phyloP scores from a whole-genome alignment of 2,113 vertebrate species.

The Myrmecophaga tridactyla region DNA sequence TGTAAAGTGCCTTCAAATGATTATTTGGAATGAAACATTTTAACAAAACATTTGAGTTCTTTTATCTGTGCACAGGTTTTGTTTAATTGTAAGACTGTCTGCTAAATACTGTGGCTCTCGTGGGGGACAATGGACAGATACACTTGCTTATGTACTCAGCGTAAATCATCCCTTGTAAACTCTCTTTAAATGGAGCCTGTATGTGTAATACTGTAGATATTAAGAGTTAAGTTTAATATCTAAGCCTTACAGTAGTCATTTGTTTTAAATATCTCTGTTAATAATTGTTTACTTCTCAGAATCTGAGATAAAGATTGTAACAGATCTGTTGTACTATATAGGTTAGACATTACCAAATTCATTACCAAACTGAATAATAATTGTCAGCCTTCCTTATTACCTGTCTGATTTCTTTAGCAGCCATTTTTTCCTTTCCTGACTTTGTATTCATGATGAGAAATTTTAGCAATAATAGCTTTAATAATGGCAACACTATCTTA shows the following conservation, averaged over 20 bases:
- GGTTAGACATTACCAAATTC: slow-evolving; percentile 44
- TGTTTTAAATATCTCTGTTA: slow-evolving; percentile 46
- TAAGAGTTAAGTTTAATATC: neutral
- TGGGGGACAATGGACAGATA: neutral
- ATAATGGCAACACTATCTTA: slow-evolving; percentile 58
- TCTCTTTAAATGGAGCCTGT: neutral
- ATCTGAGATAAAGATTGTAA: slow-evolving; percentile 15
- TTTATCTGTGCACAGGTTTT: neutral
- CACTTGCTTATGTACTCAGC: neutral
- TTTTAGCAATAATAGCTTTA: slow-evolving; percentile 66
- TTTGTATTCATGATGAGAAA: slow-evolving; percentile 64
- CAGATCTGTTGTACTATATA: slow-evolving; percentile 8
- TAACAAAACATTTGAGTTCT: neutral
- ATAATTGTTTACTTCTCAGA: slow-evolving; percentile 25
- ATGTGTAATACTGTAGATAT: neutral
- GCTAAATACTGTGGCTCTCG: neutral
- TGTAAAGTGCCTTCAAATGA: neutral
- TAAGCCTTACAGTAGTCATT: neutral
- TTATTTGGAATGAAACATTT: slow-evolving; percentile 19
- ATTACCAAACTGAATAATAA: slow-evolving; percentile 35
- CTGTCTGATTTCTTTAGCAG: slow-evolving; percentile 8
- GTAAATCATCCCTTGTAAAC: neutral
- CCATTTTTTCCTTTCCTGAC: neutral
- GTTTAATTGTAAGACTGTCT: neutral
- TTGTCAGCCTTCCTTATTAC: slow-evolving; percentile 12